Evolutionary conservation across 1,140 invertebrate genomes (phyloP).

Genomic region (Ganaspis sp.): DNA sequence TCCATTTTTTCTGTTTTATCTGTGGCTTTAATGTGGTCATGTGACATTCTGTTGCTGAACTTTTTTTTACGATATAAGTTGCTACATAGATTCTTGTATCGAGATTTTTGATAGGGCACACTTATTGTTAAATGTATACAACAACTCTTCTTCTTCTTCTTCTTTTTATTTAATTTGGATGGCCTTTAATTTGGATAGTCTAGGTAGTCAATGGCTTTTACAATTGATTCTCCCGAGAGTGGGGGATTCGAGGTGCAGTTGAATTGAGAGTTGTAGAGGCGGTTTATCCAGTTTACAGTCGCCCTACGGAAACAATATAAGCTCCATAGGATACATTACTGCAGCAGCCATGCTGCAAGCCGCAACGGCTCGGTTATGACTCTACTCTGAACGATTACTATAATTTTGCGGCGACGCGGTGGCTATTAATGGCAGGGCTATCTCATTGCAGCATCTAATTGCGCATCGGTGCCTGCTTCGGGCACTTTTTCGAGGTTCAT

Average conservation of each 20-base stretch:
- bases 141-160: no score
- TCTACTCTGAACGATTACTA: slow-evolving; percentile 18
- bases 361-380: slow-evolving; percentile 20
- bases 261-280: slow-evolving; percentile 10
- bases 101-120: no score
- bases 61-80: no score
- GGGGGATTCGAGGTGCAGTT: neutral
- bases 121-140: no score
- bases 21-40: no score
- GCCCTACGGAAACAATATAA: slow-evolving; percentile 8
- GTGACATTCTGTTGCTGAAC: no score
- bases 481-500: slow-evolving; percentile 20
- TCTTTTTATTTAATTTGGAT: no score
- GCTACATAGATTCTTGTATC: no score
- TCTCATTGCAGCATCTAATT: slow-evolving; percentile 13
- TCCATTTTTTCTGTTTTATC: no score
- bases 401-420: slow-evolving; percentile 18
- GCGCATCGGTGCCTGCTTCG: slow-evolving; percentile 11
- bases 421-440: slow-evolving; percentile 12
- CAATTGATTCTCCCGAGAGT: neutral
- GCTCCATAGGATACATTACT: slow-evolving; percentile 7
- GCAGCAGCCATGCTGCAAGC: slow-evolving; percentile 4
- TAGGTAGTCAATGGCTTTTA: no score
- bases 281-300: slow-evolving; percentile 7
- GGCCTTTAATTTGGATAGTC: no score